A percentile compares a stretch with the other conserved stretches of the same genome.
These are phyloP conservation scores for Stigmatopora nigra DNA, from an alignment of 2,113 vertebrate species.

Conservation along the genomic window DNA sequence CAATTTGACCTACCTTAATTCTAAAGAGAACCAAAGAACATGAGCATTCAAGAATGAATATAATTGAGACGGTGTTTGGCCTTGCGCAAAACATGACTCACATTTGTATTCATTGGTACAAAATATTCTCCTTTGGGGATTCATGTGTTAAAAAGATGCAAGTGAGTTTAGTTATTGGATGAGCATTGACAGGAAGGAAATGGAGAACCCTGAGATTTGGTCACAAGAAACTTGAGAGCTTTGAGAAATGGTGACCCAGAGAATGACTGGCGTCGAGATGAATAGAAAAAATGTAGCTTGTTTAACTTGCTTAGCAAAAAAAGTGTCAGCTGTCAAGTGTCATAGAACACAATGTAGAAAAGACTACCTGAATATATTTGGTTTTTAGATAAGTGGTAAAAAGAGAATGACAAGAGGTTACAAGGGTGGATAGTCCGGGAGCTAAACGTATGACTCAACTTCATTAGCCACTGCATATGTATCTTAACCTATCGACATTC, in stretches of 20 bases:
- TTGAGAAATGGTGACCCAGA: conserved; percentile 12
- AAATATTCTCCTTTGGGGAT: neutral
- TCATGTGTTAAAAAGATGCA: neutral
- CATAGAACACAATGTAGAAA: conserved; percentile 1
- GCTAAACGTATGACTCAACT: conserved; percentile 50
- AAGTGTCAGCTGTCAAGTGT: neutral
- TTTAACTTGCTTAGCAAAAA: too few relatives aligned
- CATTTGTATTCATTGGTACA: neutral
- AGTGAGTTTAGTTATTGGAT: neutral
- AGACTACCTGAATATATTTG: neutral
- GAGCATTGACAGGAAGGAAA: neutral
- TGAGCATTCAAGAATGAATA: neutral
- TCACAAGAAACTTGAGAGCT: conserved; percentile 50
- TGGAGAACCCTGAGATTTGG: conserved; percentile 21
- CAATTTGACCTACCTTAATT: neutral
- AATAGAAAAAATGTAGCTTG: conserved; percentile 21
- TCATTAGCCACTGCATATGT: conserved; percentile 54
- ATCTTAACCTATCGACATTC: conserved; percentile 59
- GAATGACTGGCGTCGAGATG: conserved; percentile 28
- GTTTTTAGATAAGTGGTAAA: neutral
- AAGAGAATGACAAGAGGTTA: conserved; percentile 3
- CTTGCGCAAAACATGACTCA: neutral
- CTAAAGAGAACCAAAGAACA: neutral
- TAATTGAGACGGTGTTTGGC: neutral
- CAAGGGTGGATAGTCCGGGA: conserved; percentile 12